Conservation (phyloP, 2,888 invertebrate genomes). For the Alcis repandata region DNA sequence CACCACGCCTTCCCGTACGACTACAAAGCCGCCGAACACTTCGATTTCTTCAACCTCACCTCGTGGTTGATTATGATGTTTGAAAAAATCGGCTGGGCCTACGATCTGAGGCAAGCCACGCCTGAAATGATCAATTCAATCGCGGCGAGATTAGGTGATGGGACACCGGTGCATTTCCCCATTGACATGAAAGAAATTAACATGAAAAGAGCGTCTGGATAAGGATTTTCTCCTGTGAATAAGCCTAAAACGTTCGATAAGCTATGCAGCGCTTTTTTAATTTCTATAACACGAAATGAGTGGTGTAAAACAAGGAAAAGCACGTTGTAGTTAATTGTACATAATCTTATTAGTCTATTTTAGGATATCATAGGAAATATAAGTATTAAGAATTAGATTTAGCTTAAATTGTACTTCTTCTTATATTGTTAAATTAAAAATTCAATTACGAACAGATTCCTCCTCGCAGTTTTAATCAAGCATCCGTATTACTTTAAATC, state of each 20-base stretch:
- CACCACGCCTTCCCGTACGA: slow-evolving; percentile 92
- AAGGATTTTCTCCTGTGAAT: background rate
- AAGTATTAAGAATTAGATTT: no score
- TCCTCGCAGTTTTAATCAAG: no score
- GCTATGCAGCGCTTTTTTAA: background rate
- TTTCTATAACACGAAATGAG: no score
- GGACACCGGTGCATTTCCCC: slow-evolving; percentile 75
- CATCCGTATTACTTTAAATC: no score
- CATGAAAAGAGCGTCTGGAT: slow-evolving; percentile 3
- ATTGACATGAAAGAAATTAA: slow-evolving; percentile 30
- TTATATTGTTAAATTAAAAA: no score
- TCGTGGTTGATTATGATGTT: slow-evolving; percentile 73
- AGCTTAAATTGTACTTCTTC: no score
- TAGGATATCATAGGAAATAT: no score
- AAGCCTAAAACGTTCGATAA: background rate
- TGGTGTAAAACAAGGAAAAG: no score
- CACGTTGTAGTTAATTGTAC: no score
- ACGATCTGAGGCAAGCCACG: slow-evolving; percentile 75
- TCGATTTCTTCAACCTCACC: slow-evolving; percentile 76
- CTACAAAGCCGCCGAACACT: slow-evolving; percentile 87
- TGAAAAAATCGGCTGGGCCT: slow-evolving; percentile 78
- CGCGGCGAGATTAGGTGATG: slow-evolving; percentile 77
- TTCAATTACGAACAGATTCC: no score
- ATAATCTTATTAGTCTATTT: no score
- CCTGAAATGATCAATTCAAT: slow-evolving; percentile 77